A percentile compares a stretch with the other conserved stretches of the same genome.
phyloP scores from a whole-genome alignment of 2,797 vertebrate species.

The Amniataba percoides region DNA sequence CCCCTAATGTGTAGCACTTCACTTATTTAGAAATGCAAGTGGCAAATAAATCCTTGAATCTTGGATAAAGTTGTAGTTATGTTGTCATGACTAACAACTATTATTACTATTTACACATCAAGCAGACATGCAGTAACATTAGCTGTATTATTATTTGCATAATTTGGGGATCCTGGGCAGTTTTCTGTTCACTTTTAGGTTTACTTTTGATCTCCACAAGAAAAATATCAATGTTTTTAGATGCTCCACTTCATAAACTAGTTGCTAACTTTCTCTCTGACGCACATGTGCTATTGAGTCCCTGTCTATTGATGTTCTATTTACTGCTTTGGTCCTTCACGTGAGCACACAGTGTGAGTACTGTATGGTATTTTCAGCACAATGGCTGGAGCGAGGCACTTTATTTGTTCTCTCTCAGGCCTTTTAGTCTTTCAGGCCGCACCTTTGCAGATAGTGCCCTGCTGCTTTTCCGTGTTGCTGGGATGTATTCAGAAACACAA shows the following conservation, averaged over 20 bases:
- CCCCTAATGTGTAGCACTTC: not conserved
- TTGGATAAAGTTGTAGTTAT: too few species aligned
- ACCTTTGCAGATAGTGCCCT: constrained; percentile 19
- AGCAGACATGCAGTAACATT: not conserved
- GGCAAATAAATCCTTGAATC: too few species aligned
- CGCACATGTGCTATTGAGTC: not conserved
- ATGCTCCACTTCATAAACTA: not conserved
- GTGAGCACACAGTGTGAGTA: not conserved
- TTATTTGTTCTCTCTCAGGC: constrained; percentile 10
- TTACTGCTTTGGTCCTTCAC: not conserved
- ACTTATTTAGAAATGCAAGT: not conserved
- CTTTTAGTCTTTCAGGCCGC: not conserved
- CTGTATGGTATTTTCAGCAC: constrained; percentile 8
- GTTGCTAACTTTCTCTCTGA: too few species aligned
- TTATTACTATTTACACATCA: too few species aligned
- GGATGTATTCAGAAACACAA: constrained; percentile 34
- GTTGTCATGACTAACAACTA: too few species aligned
- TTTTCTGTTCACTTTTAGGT: not conserved
- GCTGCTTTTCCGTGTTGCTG: constrained; percentile 20
- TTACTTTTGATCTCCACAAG: not conserved
- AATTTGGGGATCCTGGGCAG: not conserved
- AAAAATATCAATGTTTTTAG: not conserved
- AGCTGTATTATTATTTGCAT: not conserved
- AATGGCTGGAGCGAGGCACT: constrained; percentile 19
- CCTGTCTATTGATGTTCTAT: not conserved